phyloP scores from a whole-genome alignment of 2,797 vertebrate genomes.

The Sardinella longiceps region DNA sequence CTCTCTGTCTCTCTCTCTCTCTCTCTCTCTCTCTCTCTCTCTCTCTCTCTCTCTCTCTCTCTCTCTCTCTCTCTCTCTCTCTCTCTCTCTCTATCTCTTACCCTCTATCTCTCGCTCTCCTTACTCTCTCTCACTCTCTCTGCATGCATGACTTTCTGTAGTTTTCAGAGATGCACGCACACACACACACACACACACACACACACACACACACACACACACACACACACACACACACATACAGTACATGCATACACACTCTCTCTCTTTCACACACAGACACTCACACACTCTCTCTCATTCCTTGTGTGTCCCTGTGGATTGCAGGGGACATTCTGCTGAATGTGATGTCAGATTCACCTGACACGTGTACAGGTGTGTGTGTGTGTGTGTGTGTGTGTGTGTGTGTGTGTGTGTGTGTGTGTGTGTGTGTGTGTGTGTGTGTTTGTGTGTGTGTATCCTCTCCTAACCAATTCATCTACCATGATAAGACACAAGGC shows the following conservation, averaged over 20 bases:
- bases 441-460: background rate
- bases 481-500: background rate
- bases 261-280: too few species aligned
- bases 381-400: constrained; percentile 21
- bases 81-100: background rate
- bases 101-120: background rate
- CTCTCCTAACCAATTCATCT: background rate
- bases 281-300: too few species aligned
- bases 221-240: too few species aligned
- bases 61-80: background rate
- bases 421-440: constrained; percentile 1
- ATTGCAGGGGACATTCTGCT: background rate
- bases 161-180: too few species aligned
- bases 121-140: background rate
- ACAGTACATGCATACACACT: too few species aligned
- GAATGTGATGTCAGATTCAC: background rate
- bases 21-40: background rate
- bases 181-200: too few species aligned
- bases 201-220: too few species aligned
- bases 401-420: background rate
- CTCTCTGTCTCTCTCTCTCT: background rate
- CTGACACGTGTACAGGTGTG: background rate
- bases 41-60: background rate
- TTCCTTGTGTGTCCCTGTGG: background rate
- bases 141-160: too few species aligned